Conservation (phyloP, 2,888 invertebrate species). For the Luperina testacea region DNA sequence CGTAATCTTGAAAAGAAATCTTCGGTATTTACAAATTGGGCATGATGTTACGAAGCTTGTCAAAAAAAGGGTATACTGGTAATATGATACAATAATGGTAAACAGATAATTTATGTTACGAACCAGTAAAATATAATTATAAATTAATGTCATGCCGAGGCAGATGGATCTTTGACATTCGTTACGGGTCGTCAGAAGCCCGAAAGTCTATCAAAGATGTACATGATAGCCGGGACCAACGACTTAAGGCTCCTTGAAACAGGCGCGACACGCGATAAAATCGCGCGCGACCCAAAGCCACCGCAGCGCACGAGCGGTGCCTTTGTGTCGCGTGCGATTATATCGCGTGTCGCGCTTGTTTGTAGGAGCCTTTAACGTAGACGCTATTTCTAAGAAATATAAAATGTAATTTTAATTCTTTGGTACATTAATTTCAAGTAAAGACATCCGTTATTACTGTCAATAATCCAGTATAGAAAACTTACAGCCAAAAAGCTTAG, state of each 20-base stretch:
- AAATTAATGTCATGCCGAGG: not conserved
- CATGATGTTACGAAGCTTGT: not conserved
- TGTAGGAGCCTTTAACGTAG: too few relatives aligned
- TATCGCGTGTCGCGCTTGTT: too few relatives aligned
- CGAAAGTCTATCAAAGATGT: not conserved
- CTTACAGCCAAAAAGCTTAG: not conserved
- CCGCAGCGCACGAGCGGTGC: too few relatives aligned
- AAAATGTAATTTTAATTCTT: not conserved
- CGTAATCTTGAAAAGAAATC: constrained; percentile 33
- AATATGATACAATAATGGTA: too few relatives aligned
- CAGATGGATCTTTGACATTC: too few relatives aligned
- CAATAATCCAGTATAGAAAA: not conserved
- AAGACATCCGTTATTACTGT: not conserved
- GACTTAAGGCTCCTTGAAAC: too few relatives aligned
- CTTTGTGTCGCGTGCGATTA: too few relatives aligned
- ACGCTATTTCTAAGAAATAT: not conserved
- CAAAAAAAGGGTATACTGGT: too few relatives aligned
- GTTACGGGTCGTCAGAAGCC: too few relatives aligned
- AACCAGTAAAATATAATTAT: not conserved
- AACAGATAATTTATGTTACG: not conserved
- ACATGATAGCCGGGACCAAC: not conserved
- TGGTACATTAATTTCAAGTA: not conserved
- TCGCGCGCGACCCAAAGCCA: too few relatives aligned
- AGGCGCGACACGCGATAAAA: too few relatives aligned
- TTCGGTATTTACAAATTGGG: not conserved